Percentiles rank a stretch among this genome's conserved stretches.
Conservation (phyloP, 2,888 invertebrate species). For the Amblyjoppa proteus region DNA sequence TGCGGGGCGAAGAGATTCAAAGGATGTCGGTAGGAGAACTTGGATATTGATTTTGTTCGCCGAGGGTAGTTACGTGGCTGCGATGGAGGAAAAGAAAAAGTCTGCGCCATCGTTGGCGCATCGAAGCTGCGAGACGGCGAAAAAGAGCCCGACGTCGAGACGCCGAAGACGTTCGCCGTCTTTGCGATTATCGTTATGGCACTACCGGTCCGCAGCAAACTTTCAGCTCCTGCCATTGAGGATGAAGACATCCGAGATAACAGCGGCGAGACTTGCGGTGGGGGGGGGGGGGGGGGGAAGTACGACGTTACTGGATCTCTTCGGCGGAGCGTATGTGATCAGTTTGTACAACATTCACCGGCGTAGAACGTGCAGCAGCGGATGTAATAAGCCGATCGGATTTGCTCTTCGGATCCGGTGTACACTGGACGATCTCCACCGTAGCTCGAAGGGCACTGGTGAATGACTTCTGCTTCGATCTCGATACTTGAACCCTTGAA, state of each 20-base stretch:
- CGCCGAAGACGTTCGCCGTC: conserved; percentile 14
- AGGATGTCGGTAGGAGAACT: conserved; percentile 22
- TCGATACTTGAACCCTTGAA: background rate
- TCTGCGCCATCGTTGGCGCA: conserved; percentile 1
- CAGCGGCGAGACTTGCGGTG: background rate
- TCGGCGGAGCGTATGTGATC: background rate
- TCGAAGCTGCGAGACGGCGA: conserved; percentile 11
- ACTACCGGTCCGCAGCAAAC: conserved; percentile 1
- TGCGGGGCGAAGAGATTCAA: conserved; percentile 13
- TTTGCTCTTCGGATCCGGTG: background rate
- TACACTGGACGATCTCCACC: background rate
- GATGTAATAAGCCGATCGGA: background rate
- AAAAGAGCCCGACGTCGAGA: conserved; percentile 31
- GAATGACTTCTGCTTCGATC: background rate
- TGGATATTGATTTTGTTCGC: conserved; percentile 54
- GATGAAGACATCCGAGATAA: conserved; percentile 6
- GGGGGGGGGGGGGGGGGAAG: background rate
- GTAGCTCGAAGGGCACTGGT: background rate
- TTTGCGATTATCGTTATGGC: conserved; percentile 12
- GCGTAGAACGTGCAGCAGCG: background rate
- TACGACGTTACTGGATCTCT: background rate
- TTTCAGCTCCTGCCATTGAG: background rate
- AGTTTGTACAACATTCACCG: background rate
- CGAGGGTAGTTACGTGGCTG: conserved; percentile 36
- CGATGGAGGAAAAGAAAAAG: conserved; percentile 26